Conservation (phyloP, 2,797 vertebrate species). For the Vireo griseus region DNA sequence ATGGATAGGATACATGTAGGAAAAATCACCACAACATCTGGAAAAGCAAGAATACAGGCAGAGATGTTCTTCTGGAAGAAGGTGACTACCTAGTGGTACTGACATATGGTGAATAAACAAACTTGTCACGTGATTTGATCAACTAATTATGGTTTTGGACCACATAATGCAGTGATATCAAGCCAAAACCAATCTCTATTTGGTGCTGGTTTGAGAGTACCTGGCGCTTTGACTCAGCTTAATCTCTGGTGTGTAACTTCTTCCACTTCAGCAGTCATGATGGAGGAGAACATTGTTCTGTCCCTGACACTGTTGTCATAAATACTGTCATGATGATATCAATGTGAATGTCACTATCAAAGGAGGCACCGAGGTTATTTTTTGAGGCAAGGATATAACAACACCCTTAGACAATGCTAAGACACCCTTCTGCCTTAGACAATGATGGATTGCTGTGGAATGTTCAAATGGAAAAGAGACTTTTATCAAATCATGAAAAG, state of each 20-base stretch:
- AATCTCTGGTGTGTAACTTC: neutral
- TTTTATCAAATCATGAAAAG: neutral
- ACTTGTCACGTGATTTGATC: slow-evolving; percentile 18
- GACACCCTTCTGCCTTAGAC: neutral
- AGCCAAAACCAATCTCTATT: neutral
- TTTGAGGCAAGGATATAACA: neutral
- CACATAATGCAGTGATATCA: neutral
- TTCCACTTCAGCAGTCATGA: neutral
- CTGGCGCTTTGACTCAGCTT: neutral
- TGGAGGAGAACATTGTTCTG: neutral
- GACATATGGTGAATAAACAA: slow-evolving; percentile 48
- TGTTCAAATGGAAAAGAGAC: neutral
- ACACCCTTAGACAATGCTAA: too few species aligned
- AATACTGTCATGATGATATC: neutral
- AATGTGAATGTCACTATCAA: neutral
- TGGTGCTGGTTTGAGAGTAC: neutral
- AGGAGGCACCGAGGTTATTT: neutral
- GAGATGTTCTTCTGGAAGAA: neutral
- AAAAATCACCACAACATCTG: slow-evolving; percentile 43
- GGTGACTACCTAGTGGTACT: slow-evolving; percentile 16
- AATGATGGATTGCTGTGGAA: neutral
- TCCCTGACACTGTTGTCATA: neutral
- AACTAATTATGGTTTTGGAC: slow-evolving; percentile 6
- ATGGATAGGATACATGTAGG: slow-evolving; percentile 18
- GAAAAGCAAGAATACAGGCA: neutral